Conservation (phyloP, 1,140 invertebrate genomes). For the Habropoda laboriosa region DNA sequence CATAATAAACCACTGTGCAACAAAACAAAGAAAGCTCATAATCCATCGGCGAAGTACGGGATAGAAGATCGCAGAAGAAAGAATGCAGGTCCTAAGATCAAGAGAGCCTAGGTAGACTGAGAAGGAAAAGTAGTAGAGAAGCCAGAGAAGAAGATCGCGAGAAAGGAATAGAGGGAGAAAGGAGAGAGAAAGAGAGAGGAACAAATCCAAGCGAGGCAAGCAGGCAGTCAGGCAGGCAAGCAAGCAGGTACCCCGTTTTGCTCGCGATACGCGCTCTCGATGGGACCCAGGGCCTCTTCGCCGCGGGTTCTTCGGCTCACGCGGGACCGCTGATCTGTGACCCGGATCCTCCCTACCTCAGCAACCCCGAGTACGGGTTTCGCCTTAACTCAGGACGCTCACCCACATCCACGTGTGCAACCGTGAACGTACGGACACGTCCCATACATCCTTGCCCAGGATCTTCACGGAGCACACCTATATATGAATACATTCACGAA, state of each 20-base stretch:
- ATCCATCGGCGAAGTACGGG: background rate
- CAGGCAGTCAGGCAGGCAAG: slow-evolving; percentile 53
- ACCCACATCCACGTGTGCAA: slow-evolving; percentile 40
- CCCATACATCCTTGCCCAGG: slow-evolving; percentile 28
- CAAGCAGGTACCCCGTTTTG: slow-evolving; percentile 74
- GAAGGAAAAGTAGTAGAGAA: background rate
- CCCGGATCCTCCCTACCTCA: slow-evolving; percentile 82
- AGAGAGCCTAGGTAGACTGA: background rate
- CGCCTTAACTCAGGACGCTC: slow-evolving; percentile 63
- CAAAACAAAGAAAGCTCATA: background rate
- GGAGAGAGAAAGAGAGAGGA: background rate
- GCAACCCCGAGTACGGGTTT: slow-evolving; percentile 65
- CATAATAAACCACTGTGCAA: background rate
- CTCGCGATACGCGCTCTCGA: slow-evolving; percentile 80
- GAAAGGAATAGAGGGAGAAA: slow-evolving; percentile 19
- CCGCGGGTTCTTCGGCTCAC: slow-evolving; percentile 71
- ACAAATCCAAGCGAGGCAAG: background rate
- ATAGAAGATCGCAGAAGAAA: slow-evolving; percentile 1
- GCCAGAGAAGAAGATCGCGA: background rate
- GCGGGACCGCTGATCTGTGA: slow-evolving; percentile 81
- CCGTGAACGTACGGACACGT: slow-evolving; percentile 8
- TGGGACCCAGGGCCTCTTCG: slow-evolving; percentile 67
- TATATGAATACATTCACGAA: slow-evolving; percentile 7
- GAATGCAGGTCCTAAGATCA: background rate
- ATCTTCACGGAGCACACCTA: slow-evolving; percentile 41